Percentiles rank a stretch among this genome's conserved stretches.
Conservation (phyloP, 2,113 vertebrate species). For the Rafetus swinhoei region DNA sequence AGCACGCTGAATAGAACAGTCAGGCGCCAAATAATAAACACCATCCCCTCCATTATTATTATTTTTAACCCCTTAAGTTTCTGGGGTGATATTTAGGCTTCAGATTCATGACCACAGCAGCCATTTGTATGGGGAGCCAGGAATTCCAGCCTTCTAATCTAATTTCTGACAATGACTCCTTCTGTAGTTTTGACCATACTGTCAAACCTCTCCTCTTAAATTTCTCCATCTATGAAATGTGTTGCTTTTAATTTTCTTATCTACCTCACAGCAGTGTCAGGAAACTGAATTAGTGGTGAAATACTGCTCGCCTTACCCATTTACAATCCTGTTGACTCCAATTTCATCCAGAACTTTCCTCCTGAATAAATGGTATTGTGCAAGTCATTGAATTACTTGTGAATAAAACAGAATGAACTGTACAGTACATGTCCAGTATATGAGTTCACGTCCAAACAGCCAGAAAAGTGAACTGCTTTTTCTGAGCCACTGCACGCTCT, state of each 20-base stretch:
- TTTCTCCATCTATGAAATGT: not conserved
- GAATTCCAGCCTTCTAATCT: not conserved
- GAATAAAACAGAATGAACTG: not conserved
- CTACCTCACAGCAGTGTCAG: not conserved
- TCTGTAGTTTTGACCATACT: not conserved
- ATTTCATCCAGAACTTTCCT: not conserved
- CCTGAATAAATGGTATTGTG: not conserved
- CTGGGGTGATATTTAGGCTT: not conserved
- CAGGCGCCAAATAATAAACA: not conserved
- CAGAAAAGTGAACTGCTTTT: not conserved
- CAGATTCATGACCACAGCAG: not conserved
- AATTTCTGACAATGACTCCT: not conserved
- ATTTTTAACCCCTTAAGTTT: not conserved
- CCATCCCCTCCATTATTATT: not conserved
- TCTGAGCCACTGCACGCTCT: not conserved
- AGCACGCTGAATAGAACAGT: no score
- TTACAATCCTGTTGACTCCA: not conserved
- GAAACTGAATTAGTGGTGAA: not conserved
- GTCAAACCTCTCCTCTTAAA: not conserved
- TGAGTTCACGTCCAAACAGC: not conserved
- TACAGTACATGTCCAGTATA: not conserved
- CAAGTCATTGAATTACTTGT: not conserved
- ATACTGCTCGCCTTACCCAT: not conserved
- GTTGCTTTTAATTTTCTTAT: not conserved
- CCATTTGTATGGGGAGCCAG: fast-evolving